Base-by-base conservation (phyloP, 2,113 vertebrate genomes). In the Chascanopsetta lugubris region DNA sequence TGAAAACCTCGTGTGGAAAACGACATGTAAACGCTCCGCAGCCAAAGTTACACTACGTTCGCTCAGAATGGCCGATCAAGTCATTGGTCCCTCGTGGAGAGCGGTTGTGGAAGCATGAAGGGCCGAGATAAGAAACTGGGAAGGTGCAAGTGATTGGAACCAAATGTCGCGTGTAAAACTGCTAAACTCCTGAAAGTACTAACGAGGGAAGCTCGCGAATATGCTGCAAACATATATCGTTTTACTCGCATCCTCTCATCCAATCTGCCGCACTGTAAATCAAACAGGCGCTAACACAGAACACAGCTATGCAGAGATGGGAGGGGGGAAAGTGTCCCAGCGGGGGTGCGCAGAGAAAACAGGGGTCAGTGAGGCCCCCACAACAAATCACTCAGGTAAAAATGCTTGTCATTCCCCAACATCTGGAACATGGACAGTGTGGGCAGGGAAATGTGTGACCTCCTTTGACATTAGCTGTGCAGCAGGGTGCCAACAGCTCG, bases 321-420 rank as follows among this genome's bases (percentile, higher is more conserved):
- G 46, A 40, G 8, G 30, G 62, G 47, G 46, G 9, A 34, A 72
- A 74, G 54, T 32, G 36, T 57, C 50, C 27, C 56, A 46, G 36
- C 54, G 36, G 49, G 54, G 72, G 45, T 38, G 32, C 54, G 20
- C 51, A 26, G 30, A 77, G 53, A 61, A 66, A 17, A 50, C 20
- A 47, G n/a, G 57, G 58, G 66, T 64, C 38, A 36, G 20, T 12
- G 10, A 38, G 21, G 54, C 55, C 21, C 57, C 49, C 2, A 57
- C 38, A 65, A 73, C 77, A 87, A 85, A 89, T 89, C 87, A 84
- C 65, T 86, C 85, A 80, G 59, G 50, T 73, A 72, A 84, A 81
- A 75, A 89, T 83, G 62, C 57, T 68, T 69, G 74, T 76, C 32
- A 75, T 88, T 86, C 80, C 50, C 62, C 60, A 80, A 61, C 77